These are phyloP conservation scores for Clarias gariepinus DNA, from an alignment of 2,113 vertebrate species.

Conservation along the genomic window DNA sequence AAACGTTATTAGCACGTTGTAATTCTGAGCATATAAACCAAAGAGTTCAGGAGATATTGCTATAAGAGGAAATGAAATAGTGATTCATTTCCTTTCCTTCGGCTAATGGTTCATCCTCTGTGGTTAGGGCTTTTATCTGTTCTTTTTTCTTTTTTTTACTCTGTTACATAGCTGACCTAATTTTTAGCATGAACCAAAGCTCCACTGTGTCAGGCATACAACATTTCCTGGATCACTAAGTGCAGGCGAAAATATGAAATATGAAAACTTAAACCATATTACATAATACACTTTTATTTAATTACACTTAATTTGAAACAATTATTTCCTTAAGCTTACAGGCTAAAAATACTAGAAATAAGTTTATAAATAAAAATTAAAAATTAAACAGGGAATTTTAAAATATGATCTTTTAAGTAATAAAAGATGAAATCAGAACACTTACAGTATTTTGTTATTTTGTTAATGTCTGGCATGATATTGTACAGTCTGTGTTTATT, in stretches of 20 bases:
- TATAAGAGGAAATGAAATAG: background rate
- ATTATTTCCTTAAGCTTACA: slow-evolving; percentile 10
- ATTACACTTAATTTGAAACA: slow-evolving; percentile 9
- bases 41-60: background rate
- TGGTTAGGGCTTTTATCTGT: background rate
- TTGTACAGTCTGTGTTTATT: background rate
- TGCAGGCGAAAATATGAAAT: background rate
- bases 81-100: background rate
- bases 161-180: slow-evolving; percentile 1
- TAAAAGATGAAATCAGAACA: background rate
- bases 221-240: background rate
- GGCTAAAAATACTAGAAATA: no score
- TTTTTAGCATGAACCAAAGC: background rate
- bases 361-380: background rate
- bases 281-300: background rate
- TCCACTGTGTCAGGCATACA: background rate
- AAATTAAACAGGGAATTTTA: background rate
- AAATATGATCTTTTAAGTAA: background rate
- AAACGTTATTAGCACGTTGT: background rate
- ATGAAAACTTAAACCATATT: background rate
- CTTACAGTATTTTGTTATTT: background rate
- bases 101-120: background rate
- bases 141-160: background rate
- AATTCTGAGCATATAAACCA: background rate
- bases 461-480: background rate